These are phyloP conservation scores for Heteromurus nitidus DNA, from an alignment of 2,888 invertebrate genomes.

Conservation along the genomic window DNA sequence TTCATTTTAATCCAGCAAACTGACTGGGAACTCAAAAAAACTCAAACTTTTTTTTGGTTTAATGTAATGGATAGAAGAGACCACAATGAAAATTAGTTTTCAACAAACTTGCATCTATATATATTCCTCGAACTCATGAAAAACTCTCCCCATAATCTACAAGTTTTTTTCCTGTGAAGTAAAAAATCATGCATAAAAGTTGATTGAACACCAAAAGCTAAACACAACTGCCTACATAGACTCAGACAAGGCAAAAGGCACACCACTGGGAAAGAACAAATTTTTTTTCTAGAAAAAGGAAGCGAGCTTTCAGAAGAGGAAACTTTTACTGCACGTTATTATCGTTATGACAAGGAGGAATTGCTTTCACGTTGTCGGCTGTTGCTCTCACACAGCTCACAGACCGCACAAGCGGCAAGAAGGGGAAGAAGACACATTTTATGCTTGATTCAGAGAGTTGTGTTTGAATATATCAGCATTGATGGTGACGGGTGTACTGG, in stretches of 20 bases:
- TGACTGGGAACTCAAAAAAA: too few species aligned
- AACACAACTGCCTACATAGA: too few species aligned
- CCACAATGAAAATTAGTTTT: constrained; percentile 41
- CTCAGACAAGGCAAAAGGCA: too few species aligned
- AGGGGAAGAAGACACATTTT: background rate
- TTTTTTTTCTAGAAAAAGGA: background rate
- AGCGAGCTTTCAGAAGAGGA: background rate
- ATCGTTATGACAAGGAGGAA: constrained; percentile 53
- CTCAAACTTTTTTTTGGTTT: too few species aligned
- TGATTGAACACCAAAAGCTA: too few species aligned
- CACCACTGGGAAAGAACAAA: too few species aligned
- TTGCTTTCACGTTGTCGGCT: constrained; percentile 28
- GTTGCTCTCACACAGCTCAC: background rate
- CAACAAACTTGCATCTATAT: constrained; percentile 10
- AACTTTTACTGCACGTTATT: constrained; percentile 44
- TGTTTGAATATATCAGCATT: background rate
- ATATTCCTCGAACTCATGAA: too few species aligned
- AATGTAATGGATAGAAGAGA: constrained; percentile 29
- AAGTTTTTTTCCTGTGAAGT: too few species aligned
- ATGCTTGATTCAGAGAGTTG: background rate
- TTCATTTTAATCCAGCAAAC: too few species aligned
- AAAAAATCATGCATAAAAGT: too few species aligned
- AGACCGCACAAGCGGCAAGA: background rate
- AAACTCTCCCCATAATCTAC: too few species aligned
- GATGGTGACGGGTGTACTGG: constrained; percentile 1